Base-by-base conservation (phyloP, 2,888 invertebrate species). In the Cephalotes varians region DNA sequence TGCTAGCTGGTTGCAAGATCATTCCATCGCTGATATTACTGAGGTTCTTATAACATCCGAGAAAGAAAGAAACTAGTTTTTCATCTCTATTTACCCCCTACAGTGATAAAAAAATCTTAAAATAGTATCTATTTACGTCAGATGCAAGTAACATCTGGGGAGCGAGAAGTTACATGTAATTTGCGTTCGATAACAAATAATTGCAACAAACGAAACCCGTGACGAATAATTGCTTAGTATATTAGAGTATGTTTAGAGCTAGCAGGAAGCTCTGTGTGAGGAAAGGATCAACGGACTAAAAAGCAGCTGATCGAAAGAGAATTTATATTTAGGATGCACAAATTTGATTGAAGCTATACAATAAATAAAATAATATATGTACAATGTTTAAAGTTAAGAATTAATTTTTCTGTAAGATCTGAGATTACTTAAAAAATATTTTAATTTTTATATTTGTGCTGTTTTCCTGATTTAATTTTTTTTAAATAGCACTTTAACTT, bases 191-290 rank as follows among this genome's bases (percentile, higher is more conserved):
- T 60, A 21, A 56, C 12, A 54, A 79, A 76, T 12, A 51, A 56
- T 67, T 67, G 31, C 10, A 67, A 69, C 77, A 69, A 79, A 79
- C 56, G 25, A 79, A 58, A 58, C 31, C 49, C 18, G 0, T 37
- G 58, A 18, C 56, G 79, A 86, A 85, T 77, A 82, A 62, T 79
- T 28, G 71, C 44, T 67, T 49, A 49, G 49, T 67, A 31, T 40
- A 82, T 88, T 88, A 87, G 86, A 56, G 34, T 37, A n/a, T 49
- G 34, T 82, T 88, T 87, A 88, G 85, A 85, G 25, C 44, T 49
- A 9, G 28, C 28, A 25, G 15, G 34, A 25, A 31, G 15, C 25
- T 51, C 37, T 25, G 56, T 1, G 28, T 25, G 34, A 12, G 15
- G 18, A 15, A 54, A 65, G 15, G 21, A 72, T 12, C 2, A 12